phyloP scores from a whole-genome alignment of 1,140 invertebrate genomes.

The Leguminivora glycinivorella region DNA sequence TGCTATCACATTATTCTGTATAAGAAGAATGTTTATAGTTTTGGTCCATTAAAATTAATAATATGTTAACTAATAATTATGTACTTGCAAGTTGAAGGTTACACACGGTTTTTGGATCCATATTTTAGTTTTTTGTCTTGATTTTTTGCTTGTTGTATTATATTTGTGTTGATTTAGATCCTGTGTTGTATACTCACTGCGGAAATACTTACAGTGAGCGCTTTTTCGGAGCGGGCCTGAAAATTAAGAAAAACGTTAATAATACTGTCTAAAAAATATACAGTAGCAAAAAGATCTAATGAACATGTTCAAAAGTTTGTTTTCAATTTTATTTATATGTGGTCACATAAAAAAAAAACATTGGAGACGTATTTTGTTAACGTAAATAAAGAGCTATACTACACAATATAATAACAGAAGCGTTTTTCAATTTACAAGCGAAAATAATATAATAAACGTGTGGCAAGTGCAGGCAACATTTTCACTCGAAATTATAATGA shows the following conservation, averaged over 20 bases:
- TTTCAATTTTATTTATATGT: too few relatives aligned
- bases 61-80: constrained; percentile 19
- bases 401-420: not conserved
- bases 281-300: not conserved
- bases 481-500: not conserved
- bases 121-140: constrained; percentile 18
- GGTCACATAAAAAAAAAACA: not conserved
- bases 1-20: constrained; percentile 8
- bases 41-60: constrained; percentile 31
- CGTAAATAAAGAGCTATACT: not conserved
- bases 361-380: not conserved
- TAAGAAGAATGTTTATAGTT: constrained; percentile 29
- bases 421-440: constrained; percentile 7
- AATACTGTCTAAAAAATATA: not conserved
- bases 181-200: constrained; percentile 18
- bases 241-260: not conserved
- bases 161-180: constrained; percentile 27
- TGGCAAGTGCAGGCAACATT: constrained; percentile 20
- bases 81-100: constrained; percentile 27
- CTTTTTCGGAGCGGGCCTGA: constrained; percentile 19
- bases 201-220: constrained; percentile 17
- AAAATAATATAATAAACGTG: constrained; percentile 21
- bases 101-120: constrained; percentile 15
- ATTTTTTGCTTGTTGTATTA: constrained; percentile 21
- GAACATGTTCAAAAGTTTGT: not conserved